These are phyloP conservation scores for Parasteatoda tepidariorum DNA, from an alignment of 1,140 invertebrate genomes.

Conservation along the genomic window DNA sequence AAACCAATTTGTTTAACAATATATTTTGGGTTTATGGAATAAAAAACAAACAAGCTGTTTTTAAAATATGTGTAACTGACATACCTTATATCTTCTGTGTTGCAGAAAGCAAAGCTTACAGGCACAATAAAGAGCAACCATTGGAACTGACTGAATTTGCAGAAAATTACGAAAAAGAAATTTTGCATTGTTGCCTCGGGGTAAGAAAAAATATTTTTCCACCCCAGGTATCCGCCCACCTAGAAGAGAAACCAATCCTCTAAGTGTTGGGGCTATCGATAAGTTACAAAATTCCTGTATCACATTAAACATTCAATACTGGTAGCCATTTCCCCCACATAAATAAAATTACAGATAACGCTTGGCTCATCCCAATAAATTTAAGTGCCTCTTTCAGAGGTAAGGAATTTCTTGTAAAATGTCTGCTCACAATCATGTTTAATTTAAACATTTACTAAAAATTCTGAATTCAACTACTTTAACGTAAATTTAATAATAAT, in stretches of 20 bases:
- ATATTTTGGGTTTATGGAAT: too few relatives aligned
- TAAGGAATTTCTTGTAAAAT: not conserved
- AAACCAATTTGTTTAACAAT: too few relatives aligned
- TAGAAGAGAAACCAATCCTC: constrained; percentile 1
- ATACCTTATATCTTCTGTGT: not conserved
- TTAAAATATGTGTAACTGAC: too few relatives aligned
- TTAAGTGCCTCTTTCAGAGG: not conserved
- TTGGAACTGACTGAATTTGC: too few relatives aligned
- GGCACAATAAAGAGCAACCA: not conserved
- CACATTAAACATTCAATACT: constrained; percentile 41
- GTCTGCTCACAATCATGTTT: not conserved
- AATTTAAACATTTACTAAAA: not conserved
- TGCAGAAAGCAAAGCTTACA: not conserved
- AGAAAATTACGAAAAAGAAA: not conserved
- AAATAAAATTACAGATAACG: constrained; percentile 8
- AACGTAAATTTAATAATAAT: not conserved
- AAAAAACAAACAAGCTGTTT: too few relatives aligned
- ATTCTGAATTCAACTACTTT: not conserved
- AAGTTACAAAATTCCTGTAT: not conserved
- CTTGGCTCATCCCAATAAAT: not conserved
- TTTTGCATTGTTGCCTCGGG: not conserved
- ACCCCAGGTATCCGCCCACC: constrained; percentile 22
- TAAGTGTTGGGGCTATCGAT: not conserved
- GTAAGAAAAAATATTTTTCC: not conserved
- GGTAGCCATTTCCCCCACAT: constrained; percentile 18